A percentile compares a stretch with the other conserved stretches of the same genome.
Evolutionary conservation across 2,113 vertebrate genomes (phyloP).

Genomic region (Chitala chitala): DNA sequence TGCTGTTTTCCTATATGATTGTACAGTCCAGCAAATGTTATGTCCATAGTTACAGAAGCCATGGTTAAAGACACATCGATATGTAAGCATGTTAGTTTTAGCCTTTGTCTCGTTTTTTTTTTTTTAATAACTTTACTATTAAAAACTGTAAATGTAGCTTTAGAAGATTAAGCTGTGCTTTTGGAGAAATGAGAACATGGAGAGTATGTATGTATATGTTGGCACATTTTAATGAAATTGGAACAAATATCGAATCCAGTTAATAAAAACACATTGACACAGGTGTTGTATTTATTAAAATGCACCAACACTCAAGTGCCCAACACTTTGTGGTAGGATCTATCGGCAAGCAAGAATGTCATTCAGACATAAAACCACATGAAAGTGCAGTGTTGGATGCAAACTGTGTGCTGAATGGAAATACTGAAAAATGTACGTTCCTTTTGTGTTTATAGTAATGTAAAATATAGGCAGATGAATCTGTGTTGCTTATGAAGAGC

Average conservation of each 20-base stretch:
- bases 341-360: too few species aligned
- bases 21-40: conserved; percentile 52
- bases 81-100: conserved; percentile 58
- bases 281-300: background rate
- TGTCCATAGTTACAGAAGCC: conserved; percentile 56
- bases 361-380: too few species aligned
- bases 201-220: conserved; percentile 47
- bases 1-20: conserved; percentile 50
- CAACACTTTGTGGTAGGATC: background rate
- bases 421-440: too few species aligned
- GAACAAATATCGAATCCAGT: conserved; percentile 51
- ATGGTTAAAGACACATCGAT: conserved; percentile 46
- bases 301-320: background rate
- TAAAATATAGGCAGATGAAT: too few species aligned
- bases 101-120: conserved; percentile 37
- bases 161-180: conserved; percentile 41
- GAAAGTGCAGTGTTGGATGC: too few species aligned
- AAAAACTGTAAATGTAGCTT: conserved; percentile 47
- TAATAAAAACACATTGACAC: conserved; percentile 26
- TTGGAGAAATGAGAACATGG: conserved; percentile 41
- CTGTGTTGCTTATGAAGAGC: too few species aligned
- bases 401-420: too few species aligned
- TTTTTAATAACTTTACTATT: conserved; percentile 48
- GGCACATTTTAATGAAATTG: conserved; percentile 56
- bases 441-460: too few species aligned